phyloP scores from a whole-genome alignment of 2,113 vertebrate species.

The Potamarius usumacintae region DNA sequence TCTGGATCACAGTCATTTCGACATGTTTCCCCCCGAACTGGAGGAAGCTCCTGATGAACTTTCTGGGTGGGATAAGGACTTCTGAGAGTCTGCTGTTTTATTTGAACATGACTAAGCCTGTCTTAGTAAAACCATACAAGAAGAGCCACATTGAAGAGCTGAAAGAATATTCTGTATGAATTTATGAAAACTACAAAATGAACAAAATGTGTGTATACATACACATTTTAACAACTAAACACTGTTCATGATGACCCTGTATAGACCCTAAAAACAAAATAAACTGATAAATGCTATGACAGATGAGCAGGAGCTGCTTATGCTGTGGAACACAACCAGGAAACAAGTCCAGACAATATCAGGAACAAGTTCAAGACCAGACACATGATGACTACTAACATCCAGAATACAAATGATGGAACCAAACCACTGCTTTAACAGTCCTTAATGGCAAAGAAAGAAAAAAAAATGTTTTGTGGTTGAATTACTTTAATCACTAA shows the following conservation, averaged over 20 bases:
- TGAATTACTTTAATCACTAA: background rate
- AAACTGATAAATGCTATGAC: background rate
- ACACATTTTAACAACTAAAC: background rate
- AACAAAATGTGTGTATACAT: background rate
- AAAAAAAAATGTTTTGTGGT: background rate
- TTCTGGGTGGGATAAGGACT: slow-evolving; percentile 77
- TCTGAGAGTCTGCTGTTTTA: slow-evolving; percentile 57
- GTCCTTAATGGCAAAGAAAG: background rate
- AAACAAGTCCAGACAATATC: slow-evolving; percentile 1
- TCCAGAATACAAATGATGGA: background rate
- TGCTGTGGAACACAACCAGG: background rate
- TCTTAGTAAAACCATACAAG: background rate
- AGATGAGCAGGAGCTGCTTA: background rate
- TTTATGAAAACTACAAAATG: background rate
- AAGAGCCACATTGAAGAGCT: background rate
- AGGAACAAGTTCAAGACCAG: background rate
- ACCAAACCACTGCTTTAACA: background rate
- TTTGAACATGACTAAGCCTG: background rate
- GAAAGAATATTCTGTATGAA: background rate
- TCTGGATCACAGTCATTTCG: slow-evolving; percentile 74
- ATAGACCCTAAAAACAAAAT: slow-evolving; percentile 6
- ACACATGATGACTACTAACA: background rate
- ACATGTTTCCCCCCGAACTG: slow-evolving; percentile 71
- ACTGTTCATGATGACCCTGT: background rate
- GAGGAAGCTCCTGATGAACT: slow-evolving; percentile 72